Evolutionary conservation across 2,888 invertebrate genomes (phyloP).

Genomic region (Macrosoma leucophasiata): DNA sequence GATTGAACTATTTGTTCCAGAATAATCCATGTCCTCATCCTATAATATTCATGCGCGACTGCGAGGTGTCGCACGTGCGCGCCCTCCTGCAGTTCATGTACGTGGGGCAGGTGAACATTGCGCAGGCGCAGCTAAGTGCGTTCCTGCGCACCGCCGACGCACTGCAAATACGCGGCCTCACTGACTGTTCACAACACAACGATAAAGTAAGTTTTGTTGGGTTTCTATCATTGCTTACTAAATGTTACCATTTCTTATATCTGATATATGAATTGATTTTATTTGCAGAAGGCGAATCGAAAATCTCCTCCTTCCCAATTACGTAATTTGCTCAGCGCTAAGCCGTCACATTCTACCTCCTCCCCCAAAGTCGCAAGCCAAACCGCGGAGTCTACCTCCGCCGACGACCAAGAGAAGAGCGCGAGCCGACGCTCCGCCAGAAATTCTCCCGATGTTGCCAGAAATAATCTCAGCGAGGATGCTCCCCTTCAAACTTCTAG

Average conservation of each 20-base stretch:
- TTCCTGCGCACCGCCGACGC: slow-evolving; percentile 87
- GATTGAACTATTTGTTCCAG: no score
- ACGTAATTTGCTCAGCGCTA: slow-evolving; percentile 75
- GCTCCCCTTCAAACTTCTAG: slow-evolving; percentile 74
- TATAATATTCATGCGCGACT: slow-evolving; percentile 90
- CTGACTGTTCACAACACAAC: slow-evolving; percentile 79
- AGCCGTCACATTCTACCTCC: slow-evolving; percentile 71
- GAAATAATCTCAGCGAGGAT: slow-evolving; percentile 74
- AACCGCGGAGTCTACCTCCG: slow-evolving; percentile 66
- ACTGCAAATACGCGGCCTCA: slow-evolving; percentile 85
- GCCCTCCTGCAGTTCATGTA: slow-evolving; percentile 90
- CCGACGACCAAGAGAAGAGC: slow-evolving; percentile 65
- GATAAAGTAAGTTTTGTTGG: slow-evolving; percentile 54
- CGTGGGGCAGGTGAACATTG: slow-evolving; percentile 88
- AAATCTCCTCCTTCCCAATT: slow-evolving; percentile 73
- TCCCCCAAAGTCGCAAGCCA: slow-evolving; percentile 76
- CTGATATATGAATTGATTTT: slow-evolving; percentile 7
- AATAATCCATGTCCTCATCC: slow-evolving; percentile 90
- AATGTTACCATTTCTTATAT: background rate
- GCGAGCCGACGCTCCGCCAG: slow-evolving; percentile 63
- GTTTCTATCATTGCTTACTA: background rate
- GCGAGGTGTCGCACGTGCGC: slow-evolving; percentile 85
- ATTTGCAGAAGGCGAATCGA: slow-evolving; percentile 68
- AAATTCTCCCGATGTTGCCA: slow-evolving; percentile 74
- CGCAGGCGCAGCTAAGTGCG: slow-evolving; percentile 84